Base-by-base conservation (phyloP, 1,140 invertebrate genomes). In the Caenorhabditis remanei region DNA sequence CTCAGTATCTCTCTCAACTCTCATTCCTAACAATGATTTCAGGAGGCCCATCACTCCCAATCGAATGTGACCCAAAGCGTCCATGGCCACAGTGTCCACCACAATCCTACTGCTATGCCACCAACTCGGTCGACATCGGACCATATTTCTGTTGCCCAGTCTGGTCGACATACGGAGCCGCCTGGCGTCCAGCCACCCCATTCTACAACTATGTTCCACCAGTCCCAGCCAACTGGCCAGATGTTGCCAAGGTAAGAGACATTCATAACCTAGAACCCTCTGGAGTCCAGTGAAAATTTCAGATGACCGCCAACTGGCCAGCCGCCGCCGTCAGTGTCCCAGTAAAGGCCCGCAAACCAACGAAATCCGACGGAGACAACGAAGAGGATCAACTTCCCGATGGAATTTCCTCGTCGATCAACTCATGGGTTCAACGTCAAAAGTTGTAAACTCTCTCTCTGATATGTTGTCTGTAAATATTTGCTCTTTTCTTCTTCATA, bases 141-240 rank as follows among this genome's bases (percentile, higher is more conserved):
- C 91, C 91, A 13, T 92, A 92, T 84, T 92, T 92, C 89, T 92
- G 91, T 53, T 92, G 91, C 87, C 92, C 92, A 40, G 88, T 92
- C 84, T 92, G 91, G 91, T 92, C 91, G 24, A 92, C 91, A 13
- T 92, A 92, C 84, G 91, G 91, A 85, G 91, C 91, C 21, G 91
- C 91, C 9, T 92, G 91, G 92, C 71, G 91, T 71, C 91, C 91
- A 32, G 91, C 91, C 50, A 89, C 91, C 4, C 91, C 91, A 16
- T 93, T 92, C 88, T 93, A 90, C 89, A 91, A 91, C 87, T 92
- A 92, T 89, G 90, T 91, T 24, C 91, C 92, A 40, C 91, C 91
- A 24, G 83, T 87, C 21, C 89, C 90, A 24, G 53, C 65, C 19
- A 89, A 89, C 85, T 88, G 56, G 90, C 89, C 90, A 43, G 88